A percentile compares a stretch with the other conserved stretches of the same genome.
These are phyloP conservation scores for Linyphia triangularis DNA, from an alignment of 2,888 invertebrate genomes.

Conservation along the genomic window DNA sequence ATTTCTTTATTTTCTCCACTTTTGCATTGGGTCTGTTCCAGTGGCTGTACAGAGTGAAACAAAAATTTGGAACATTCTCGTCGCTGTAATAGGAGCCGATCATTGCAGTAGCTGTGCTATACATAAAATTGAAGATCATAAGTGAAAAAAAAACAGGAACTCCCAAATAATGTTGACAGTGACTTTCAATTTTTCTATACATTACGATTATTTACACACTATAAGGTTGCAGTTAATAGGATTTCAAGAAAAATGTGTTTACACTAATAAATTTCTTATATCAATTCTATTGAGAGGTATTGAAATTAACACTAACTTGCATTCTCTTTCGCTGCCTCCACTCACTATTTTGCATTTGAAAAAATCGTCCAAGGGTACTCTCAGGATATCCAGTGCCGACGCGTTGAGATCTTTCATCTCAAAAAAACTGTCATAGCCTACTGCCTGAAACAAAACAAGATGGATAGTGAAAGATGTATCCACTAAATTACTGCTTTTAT, in stretches of 20 bases:
- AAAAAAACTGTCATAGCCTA: not conserved
- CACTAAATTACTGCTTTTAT: no score
- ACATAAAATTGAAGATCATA: no score
- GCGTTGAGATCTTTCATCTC: not conserved
- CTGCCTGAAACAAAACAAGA: no score
- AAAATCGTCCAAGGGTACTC: not conserved
- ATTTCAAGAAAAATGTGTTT: no score
- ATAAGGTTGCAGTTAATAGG: no score
- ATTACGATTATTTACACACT: no score
- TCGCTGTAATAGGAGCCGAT: slow-evolving; percentile 45
- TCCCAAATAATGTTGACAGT: no score
- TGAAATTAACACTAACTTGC: not conserved
- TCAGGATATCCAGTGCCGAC: not conserved
- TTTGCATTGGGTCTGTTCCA: slow-evolving; percentile 11
- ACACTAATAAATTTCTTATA: no score
- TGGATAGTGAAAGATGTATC: no score
- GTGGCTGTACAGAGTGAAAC: slow-evolving; percentile 23
- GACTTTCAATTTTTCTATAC: no score
- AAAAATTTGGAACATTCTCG: slow-evolving; percentile 14
- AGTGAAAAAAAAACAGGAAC: no score
- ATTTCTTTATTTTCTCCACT: slow-evolving; percentile 22
- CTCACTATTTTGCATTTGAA: not conserved
- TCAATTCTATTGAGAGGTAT: no score
- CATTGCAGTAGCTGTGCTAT: not conserved
- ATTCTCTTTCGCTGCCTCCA: not conserved